phyloP scores from a whole-genome alignment of 2,113 vertebrate species.

The Lophotis ruficrista region DNA sequence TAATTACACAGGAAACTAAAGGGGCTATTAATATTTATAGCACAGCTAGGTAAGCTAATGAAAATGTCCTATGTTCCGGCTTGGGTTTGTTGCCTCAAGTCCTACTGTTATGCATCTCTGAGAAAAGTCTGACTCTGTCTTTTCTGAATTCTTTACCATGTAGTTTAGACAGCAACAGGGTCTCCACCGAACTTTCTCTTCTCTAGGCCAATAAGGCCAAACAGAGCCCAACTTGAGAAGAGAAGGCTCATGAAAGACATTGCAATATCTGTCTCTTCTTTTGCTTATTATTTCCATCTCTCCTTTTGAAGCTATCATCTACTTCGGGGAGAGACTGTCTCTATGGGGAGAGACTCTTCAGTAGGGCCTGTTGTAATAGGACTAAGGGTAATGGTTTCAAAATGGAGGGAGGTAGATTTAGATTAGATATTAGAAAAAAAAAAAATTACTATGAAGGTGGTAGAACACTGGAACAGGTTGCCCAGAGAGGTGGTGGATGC shows the following conservation, averaged over 20 bases:
- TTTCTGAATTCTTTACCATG: background rate
- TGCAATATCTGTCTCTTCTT: background rate
- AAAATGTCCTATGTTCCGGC: background rate
- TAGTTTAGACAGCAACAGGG: background rate
- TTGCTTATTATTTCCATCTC: background rate
- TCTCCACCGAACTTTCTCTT: background rate
- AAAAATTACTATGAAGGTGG: too few relatives aligned
- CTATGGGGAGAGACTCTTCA: too few relatives aligned
- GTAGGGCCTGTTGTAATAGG: too few relatives aligned
- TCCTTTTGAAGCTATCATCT: background rate
- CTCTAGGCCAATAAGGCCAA: background rate
- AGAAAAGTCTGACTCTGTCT: background rate
- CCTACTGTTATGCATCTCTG: fast-evolving
- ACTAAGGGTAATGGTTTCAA: too few relatives aligned
- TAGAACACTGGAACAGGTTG: too few relatives aligned
- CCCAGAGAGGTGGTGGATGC: too few relatives aligned
- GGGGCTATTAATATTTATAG: slow-evolving; percentile 5
- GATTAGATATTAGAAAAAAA: too few relatives aligned
- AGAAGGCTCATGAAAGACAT: background rate
- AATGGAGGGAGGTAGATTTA: too few relatives aligned
- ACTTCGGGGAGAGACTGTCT: background rate
- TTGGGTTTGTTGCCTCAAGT: background rate
- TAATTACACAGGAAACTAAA: background rate
- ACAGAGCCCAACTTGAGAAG: background rate
- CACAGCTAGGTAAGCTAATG: background rate